Evolutionary conservation across 2,888 invertebrate species (phyloP).

Genomic region (Macropis europaea): DNA sequence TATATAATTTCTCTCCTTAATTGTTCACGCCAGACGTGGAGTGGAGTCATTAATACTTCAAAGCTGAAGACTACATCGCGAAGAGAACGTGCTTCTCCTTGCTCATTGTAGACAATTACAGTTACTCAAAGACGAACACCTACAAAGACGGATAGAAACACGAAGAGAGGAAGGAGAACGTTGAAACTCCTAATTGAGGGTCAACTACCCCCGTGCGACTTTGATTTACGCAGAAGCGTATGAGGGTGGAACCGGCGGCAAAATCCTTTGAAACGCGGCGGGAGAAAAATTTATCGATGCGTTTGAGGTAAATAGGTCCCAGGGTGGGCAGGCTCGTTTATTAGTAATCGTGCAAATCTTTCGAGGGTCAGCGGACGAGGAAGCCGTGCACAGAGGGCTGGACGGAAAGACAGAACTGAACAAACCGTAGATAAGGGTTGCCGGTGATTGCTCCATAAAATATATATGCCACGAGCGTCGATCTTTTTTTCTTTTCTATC

Average conservation of each 20-base stretch:
- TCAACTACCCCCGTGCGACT: not conserved
- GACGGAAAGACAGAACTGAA: slow-evolving; percentile 62
- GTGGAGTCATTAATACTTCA: too few relatives aligned
- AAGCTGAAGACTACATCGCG: too few relatives aligned
- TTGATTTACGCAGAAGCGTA: slow-evolving; percentile 11
- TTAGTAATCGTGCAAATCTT: slow-evolving; percentile 66
- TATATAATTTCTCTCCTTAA: too few relatives aligned
- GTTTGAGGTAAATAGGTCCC: slow-evolving; percentile 22
- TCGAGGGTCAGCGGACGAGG: slow-evolving; percentile 45
- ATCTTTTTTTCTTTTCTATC: slow-evolving; percentile 59
- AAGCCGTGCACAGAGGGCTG: slow-evolving; percentile 6
- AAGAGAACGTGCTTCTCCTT: too few relatives aligned
- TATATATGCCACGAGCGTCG: slow-evolving; percentile 74
- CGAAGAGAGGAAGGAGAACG: too few relatives aligned
- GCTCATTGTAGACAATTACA: too few relatives aligned
- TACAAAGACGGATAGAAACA: not conserved
- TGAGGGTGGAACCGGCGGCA: not conserved
- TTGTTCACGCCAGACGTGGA: too few relatives aligned
- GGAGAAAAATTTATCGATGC: slow-evolving; percentile 39
- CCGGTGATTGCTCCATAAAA: slow-evolving; percentile 78
- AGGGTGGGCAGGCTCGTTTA: slow-evolving; percentile 37
- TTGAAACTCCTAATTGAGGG: not conserved
- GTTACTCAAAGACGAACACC: not conserved
- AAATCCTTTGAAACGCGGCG: not conserved
- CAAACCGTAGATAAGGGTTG: slow-evolving; percentile 78